Evolutionary conservation across 2,113 vertebrate genomes (phyloP).

Genomic region (Saguinus midas): DNA sequence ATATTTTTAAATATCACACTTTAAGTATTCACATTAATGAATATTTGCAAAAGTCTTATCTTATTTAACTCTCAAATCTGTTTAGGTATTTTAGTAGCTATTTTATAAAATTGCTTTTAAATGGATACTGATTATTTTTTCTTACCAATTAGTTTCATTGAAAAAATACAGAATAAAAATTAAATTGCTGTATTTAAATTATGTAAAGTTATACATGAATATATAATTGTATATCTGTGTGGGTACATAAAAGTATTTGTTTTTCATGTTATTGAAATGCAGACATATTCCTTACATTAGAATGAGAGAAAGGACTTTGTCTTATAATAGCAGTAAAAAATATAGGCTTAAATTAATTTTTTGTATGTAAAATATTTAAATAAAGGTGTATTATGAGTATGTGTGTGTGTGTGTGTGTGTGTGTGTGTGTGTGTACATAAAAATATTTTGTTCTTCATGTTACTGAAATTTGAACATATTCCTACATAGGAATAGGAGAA

Average conservation of each 20-base stretch:
- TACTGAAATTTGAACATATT: not conserved
- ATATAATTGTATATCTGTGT: not conserved
- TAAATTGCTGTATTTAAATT: not conserved
- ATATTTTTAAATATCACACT: not conserved
- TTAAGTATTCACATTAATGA: not conserved
- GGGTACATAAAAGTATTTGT: not conserved
- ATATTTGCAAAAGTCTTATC: not conserved
- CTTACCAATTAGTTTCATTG: not conserved
- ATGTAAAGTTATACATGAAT: not conserved
- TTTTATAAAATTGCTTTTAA: not conserved
- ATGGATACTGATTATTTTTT: not conserved
- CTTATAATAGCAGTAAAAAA: not conserved
- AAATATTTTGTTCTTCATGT: not conserved
- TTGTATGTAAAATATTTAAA: not conserved
- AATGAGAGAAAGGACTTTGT: not conserved
- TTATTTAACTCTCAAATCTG: not conserved
- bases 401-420: not conserved
- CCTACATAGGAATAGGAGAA: not conserved
- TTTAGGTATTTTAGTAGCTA: not conserved
- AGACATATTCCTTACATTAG: not conserved
- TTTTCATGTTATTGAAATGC: not conserved
- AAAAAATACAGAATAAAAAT: not conserved
- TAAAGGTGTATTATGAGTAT: not conserved
- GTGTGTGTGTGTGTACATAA: not conserved
- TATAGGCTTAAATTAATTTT: not conserved